A percentile compares a stretch with the other conserved stretches of the same genome.
Conservation (phyloP, 1,140 invertebrate genomes). For the Nebria ingens region DNA sequence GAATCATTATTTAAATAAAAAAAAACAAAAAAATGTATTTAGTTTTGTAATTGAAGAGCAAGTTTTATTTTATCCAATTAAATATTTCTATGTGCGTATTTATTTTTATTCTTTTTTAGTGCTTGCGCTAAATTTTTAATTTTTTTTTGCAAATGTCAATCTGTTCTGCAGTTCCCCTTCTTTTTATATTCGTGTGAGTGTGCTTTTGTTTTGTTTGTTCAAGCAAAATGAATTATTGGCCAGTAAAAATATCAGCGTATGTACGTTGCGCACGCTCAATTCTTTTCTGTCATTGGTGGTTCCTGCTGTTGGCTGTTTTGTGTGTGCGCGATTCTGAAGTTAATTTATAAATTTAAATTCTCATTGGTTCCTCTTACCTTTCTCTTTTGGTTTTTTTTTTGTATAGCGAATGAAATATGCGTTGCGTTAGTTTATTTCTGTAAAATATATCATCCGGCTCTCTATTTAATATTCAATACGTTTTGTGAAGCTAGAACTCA, state of each 20-base stretch:
- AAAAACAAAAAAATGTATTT: too few species aligned
- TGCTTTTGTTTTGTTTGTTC: conserved; percentile 5
- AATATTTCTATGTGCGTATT: not conserved
- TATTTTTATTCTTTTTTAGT: too few species aligned
- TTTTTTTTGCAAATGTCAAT: not conserved
- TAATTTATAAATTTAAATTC: conserved; percentile 6
- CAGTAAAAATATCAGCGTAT: conserved; percentile 4
- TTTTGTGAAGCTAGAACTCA: not conserved
- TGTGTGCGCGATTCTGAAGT: not conserved
- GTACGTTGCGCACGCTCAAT: not conserved
- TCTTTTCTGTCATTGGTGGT: conserved; percentile 2
- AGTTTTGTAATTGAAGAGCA: too few species aligned
- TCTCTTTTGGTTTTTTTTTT: not conserved
- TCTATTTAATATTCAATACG: conserved; percentile 5
- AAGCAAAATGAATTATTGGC: not conserved
- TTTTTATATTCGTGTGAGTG: not conserved
- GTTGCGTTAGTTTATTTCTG: not conserved
- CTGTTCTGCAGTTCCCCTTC: not conserved
- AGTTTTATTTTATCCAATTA: too few species aligned
- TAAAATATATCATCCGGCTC: not conserved
- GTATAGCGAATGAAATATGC: not conserved
- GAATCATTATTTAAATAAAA: too few species aligned
- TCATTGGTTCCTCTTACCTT: not conserved
- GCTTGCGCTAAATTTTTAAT: not conserved
- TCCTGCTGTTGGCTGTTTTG: too few species aligned